phyloP scores from a whole-genome alignment of 2,113 vertebrate genomes.

The Mustelus asterias region DNA sequence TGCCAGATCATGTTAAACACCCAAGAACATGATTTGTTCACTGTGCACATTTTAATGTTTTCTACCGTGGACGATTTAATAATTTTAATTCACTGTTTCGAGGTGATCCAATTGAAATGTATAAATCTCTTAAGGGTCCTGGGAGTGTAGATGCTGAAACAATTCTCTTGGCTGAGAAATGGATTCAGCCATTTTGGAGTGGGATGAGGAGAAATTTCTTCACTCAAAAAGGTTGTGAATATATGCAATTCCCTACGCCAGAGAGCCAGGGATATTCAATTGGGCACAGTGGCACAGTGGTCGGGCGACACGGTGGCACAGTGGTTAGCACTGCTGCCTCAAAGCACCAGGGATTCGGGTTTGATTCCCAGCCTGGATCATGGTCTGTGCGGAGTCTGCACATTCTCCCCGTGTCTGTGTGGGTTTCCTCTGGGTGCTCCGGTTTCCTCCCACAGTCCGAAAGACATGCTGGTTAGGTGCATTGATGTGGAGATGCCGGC shows the following conservation, averaged over 20 bases:
- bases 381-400: too few relatives aligned
- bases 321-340: too few relatives aligned
- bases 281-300: too few relatives aligned
- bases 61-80: conserved; percentile 55
- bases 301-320: too few relatives aligned
- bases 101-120: background rate
- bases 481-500: too few relatives aligned
- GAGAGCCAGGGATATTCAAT: background rate
- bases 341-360: too few relatives aligned
- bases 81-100: background rate
- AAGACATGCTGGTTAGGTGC: too few relatives aligned
- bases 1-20: conserved; percentile 63
- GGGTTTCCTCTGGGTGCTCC: too few relatives aligned
- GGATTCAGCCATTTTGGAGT: background rate
- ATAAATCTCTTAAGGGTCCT: background rate
- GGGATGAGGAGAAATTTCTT: background rate
- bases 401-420: too few relatives aligned
- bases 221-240: background rate
- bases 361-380: too few relatives aligned
- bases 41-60: conserved; percentile 43
- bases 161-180: background rate
- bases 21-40: conserved; percentile 64
- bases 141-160: background rate
- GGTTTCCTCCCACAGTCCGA: too few relatives aligned
- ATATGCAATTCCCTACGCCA: background rate